Conservation (phyloP, 2,888 invertebrate species). For the Euplexia lucipara region DNA sequence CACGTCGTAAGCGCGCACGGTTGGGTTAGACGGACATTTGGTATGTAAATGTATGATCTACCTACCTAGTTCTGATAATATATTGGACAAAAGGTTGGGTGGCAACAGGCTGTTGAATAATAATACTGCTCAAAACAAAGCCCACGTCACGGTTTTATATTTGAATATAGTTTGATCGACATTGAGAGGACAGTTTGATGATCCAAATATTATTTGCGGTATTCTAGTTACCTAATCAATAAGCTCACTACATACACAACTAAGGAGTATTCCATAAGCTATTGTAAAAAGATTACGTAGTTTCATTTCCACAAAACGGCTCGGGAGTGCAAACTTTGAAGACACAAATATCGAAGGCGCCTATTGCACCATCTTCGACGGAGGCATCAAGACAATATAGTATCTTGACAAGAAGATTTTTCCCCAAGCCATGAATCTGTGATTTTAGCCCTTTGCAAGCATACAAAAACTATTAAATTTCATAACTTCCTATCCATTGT, state of each 20-base stretch:
- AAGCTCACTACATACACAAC: too few relatives aligned
- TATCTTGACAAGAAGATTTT: too few relatives aligned
- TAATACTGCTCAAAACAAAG: slow-evolving; percentile 23
- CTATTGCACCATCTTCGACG: too few relatives aligned
- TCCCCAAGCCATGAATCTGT: too few relatives aligned
- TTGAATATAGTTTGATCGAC: slow-evolving; percentile 16
- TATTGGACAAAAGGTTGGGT: slow-evolving; percentile 32
- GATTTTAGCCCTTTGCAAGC: neutral
- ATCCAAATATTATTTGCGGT: neutral
- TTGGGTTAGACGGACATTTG: slow-evolving; percentile 40
- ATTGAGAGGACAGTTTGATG: slow-evolving; percentile 9
- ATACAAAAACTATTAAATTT: neutral
- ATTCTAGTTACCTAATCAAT: neutral
- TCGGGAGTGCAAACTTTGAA: too few relatives aligned
- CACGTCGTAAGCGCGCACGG: slow-evolving; percentile 50
- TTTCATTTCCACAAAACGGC: too few relatives aligned
- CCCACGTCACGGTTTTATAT: slow-evolving; percentile 14
- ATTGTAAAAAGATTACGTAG: too few relatives aligned
- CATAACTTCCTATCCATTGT: too few relatives aligned
- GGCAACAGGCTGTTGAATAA: slow-evolving; percentile 33
- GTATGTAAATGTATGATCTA: slow-evolving; percentile 58
- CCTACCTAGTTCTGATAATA: slow-evolving; percentile 43
- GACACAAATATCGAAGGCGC: too few relatives aligned
- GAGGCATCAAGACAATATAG: too few relatives aligned
- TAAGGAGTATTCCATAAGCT: too few relatives aligned